Conservation (phyloP, 2,797 vertebrate genomes). For the Delichon dasypus region DNA sequence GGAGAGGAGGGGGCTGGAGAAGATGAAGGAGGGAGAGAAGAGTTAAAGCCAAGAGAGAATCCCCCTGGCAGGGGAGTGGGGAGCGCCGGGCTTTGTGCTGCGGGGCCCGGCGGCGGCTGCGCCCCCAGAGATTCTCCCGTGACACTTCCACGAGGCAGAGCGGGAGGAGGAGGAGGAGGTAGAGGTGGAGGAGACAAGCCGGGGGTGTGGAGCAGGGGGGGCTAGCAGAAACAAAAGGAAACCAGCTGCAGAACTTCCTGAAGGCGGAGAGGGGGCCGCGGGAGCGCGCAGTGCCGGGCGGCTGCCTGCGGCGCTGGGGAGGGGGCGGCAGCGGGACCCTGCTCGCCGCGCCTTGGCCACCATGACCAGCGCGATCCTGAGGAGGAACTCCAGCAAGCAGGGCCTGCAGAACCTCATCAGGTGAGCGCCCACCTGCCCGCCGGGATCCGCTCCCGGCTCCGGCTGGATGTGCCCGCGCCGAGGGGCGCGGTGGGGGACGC, state of each 20-base stretch:
- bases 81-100: conserved; percentile 10
- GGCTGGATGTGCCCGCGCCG: background rate
- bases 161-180: conserved; percentile 37
- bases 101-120: conserved; percentile 60
- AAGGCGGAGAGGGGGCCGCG: conserved; percentile 6
- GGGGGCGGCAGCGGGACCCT: conserved; percentile 8
- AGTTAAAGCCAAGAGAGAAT: background rate
- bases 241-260: conserved; percentile 68
- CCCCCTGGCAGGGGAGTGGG: background rate
- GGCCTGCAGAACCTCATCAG: conserved; percentile 86
- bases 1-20: background rate
- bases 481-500: background rate
- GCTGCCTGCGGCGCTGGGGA: conserved; percentile 24
- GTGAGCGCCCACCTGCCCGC: conserved; percentile 76
- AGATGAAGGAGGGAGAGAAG: background rate
- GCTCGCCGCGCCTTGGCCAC: background rate
- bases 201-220: conserved; percentile 52
- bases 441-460: background rate
- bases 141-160: conserved; percentile 80
- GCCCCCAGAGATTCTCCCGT: conserved; percentile 66
- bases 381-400: conserved; percentile 82
- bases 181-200: conserved; percentile 68
- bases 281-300: background rate
- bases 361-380: conserved; percentile 81
- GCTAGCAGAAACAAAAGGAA: conserved; percentile 70